Evolutionary conservation across 2,797 vertebrate genomes (phyloP), one percentile per base, ranked within the genome.

Genomic region (Sebastolobus altivelis): DNA sequence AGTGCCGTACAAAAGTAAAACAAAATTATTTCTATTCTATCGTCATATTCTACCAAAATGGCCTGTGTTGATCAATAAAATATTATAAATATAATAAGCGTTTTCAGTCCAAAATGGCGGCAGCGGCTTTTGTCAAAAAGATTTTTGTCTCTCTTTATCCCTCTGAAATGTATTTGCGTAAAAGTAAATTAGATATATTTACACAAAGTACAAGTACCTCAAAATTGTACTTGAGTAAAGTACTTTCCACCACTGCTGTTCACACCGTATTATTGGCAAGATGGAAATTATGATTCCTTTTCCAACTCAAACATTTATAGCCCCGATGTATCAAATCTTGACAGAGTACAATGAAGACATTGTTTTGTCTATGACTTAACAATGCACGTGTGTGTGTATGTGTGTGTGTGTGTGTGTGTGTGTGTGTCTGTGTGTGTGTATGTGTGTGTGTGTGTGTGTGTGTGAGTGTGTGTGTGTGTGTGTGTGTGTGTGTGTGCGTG

Each of bases 261-360:
- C 31, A 31, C 14, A 55, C 10, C 1, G 38, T 29, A 13, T 31
- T 37, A 35, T 43, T 37, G 18, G 1, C 27, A 38, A 14, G 9
- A 10, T 61, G 13, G 20, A 37, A 76, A 56, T 52, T 8, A 22
- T 43, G 3, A 13, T n/a, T 37, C 1, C 52, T 0, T 20, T 18
- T 49, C 35, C 20, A 20, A 14, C 38, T 1, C 0, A 4, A 65
- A 65, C 52, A 38, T 77, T 49, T 67, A 38, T 4, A 27, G 43
- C 61, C 31, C 27, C 35, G 1, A 66, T 49, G 60, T 33, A 77
- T 62, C 65, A 81, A 59, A 55, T 31, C 14, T 33, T 63, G 20
- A 72, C 22, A 25, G 10, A 2, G 72, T n/a, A 85, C 80, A 84
- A 75, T 71, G 33, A 59, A 29, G 71, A 46, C 49, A 25, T 59